Base-by-base conservation (phyloP, 2,797 vertebrate genomes). In the Pelodytes ibericus region DNA sequence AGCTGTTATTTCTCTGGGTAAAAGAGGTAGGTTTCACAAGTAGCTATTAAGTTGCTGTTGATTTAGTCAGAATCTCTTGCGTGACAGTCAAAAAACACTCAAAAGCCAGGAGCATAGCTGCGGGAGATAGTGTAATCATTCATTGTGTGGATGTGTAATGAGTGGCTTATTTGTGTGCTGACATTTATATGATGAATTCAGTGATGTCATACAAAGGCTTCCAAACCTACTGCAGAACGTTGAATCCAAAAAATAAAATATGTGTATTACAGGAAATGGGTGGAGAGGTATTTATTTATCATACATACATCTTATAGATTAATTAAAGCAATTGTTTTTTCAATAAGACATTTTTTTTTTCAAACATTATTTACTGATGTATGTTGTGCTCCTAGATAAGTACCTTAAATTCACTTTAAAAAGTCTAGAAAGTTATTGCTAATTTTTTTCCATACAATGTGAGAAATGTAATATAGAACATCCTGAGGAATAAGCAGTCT, bases 11-110 rank as follows among this genome's bases (percentile, higher is more conserved):
- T 44, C 3, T 16, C 41, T 44, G 41, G 41, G 15, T 44, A 15
- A 3, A 13, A 2, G 10, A 44, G 41, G 49, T 53, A 53, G 22
- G 16, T 53, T 22, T 53, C 44, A 15, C 44, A 47, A n/a, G 44
- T 47, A 47, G 44, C 44, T 47, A 47, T 77, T 83, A 75, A 74
- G 63, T 61, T 1, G 11, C 76, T 59, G 49, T 75, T 83, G 33
- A 84, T 83, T 83, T 0, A 0, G 24, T 74, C 49, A n/a, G 64
- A 75, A 81, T 49, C 31, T 63, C 3, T 77, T 70, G 77, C 81
- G 58, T 0, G 0, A 25, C 16, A 79, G 31, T 0, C 4, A 60
- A 10, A n/a, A 18, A 60, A 18, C 29, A n/a, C 0, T 22, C n/a
- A 22, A 16, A 80, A 73, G 2, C 51, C 58, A 5, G 0, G 18